These are phyloP conservation scores for Phaetusa simplex DNA, from an alignment of 2,113 vertebrate species.

Conservation along the genomic window DNA sequence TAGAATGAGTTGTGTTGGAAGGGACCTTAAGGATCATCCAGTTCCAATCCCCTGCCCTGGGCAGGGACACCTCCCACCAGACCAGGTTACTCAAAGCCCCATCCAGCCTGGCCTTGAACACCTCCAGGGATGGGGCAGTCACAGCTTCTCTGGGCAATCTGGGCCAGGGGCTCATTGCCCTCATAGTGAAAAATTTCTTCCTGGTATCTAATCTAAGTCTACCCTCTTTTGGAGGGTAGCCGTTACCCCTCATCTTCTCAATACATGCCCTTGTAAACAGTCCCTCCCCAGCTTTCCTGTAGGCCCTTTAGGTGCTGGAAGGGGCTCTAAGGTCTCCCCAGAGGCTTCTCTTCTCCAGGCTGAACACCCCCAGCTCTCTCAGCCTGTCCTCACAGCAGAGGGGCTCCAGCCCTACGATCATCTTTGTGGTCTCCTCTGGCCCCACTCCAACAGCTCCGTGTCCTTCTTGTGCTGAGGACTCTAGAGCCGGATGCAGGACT, in stretches of 20 bases:
- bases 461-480: background rate
- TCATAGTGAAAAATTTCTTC: background rate
- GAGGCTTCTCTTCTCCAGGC: background rate
- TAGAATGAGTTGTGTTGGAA: background rate
- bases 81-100: background rate
- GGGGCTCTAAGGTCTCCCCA: background rate
- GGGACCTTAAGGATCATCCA: background rate
- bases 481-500: background rate
- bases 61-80: background rate
- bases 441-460: background rate
- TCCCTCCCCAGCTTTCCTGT: background rate
- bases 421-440: background rate
- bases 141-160: background rate
- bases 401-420: background rate
- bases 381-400: background rate
- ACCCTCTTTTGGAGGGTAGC: background rate
- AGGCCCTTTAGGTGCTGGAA: background rate
- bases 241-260: background rate
- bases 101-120: background rate
- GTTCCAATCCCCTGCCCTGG: background rate
- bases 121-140: background rate
- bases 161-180: background rate
- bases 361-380: background rate
- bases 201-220: background rate
- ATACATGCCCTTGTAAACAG: background rate